Percentiles rank a stretch among this genome's conserved stretches.
These are phyloP conservation scores for Coregonus sp. DNA, from an alignment of 2,797 vertebrate genomes.

Conservation along the genomic window DNA sequence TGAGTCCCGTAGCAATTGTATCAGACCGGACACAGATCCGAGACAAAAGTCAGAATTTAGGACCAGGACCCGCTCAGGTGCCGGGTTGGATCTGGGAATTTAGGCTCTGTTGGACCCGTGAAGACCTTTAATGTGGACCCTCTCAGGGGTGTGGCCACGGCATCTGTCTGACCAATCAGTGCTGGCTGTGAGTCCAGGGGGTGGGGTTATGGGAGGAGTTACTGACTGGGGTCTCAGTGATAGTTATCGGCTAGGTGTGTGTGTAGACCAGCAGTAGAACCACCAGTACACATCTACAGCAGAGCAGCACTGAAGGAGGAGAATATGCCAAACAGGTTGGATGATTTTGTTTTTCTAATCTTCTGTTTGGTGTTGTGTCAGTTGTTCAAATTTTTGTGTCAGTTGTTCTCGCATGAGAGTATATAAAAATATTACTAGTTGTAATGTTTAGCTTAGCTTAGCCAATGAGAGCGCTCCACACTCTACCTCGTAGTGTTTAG, in stretches of 20 bases:
- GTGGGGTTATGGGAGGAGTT: constrained; percentile 36
- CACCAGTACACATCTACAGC: constrained; percentile 56
- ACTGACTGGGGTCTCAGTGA: constrained; percentile 39
- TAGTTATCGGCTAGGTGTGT: constrained; percentile 35
- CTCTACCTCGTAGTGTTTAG: background rate
- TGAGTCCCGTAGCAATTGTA: too few relatives aligned
- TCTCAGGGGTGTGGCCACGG: constrained; percentile 59
- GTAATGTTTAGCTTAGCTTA: background rate
- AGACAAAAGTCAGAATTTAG: too few relatives aligned
- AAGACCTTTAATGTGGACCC: constrained; percentile 57
- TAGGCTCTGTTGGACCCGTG: too few relatives aligned
- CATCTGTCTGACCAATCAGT: constrained; percentile 57
- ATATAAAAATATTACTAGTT: background rate
- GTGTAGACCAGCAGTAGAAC: constrained; percentile 45
- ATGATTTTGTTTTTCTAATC: constrained; percentile 1
- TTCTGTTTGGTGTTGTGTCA: background rate
- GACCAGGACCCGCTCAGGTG: too few relatives aligned
- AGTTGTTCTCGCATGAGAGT: too few relatives aligned
- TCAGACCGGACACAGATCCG: too few relatives aligned
- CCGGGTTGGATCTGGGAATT: too few relatives aligned
- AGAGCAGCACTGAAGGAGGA: constrained; percentile 49
- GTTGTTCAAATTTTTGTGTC: background rate
- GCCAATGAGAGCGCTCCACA: background rate
- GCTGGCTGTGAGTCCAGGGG: constrained; percentile 23
- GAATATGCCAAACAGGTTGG: constrained; percentile 64